Base-by-base conservation (phyloP, 1,140 invertebrate species). In the Euura saliciscinereae region DNA sequence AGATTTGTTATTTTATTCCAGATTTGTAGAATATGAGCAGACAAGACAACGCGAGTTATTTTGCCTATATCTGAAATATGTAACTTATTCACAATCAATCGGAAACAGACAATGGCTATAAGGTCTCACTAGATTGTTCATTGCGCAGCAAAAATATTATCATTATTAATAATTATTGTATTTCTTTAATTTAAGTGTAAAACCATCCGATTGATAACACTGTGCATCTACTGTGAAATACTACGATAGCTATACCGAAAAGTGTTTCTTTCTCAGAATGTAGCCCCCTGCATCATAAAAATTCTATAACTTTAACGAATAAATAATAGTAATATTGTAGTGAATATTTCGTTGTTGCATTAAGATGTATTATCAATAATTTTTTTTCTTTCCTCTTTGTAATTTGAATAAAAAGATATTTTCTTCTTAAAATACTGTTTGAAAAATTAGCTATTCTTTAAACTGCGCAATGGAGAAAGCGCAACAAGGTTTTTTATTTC, bases 391-490 rank as follows among this genome's bases (percentile, higher is more conserved):
- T 28, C 28, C 28, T 28, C 28, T 28, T 28, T 28, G 28, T 28
- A 28, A 28, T 28, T 28, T 28, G 28, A 28, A 28, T 28, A 28
- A 28, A 28, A 28, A 28, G 28, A 28, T 28, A 28, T 28, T 28
- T 28, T 28, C 28, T 28, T 28, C 28, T 51, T 4, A 51, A 46
- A 71, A 71, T 64, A 1, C 10, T 59, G 69, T 71, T 64, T 71
- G 6, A 64, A 59, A 11, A 71, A 64, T 11, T 71, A 79, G 78
- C 78, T 79, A 67, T 67, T 44, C 66, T 77, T 76, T 71, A 73
- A 66, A 74, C 76, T 77, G 77, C 77, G 76, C 74, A 78, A 78
- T 77, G 76, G 68, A 74, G 74, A 75, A 44, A 75, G 71, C 73
- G 71, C 71, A 77, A 78, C 77, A 77, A 74, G 73, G 65, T 65